phyloP scores from a whole-genome alignment of 2,888 invertebrate species.

The Nysson spinosus region DNA sequence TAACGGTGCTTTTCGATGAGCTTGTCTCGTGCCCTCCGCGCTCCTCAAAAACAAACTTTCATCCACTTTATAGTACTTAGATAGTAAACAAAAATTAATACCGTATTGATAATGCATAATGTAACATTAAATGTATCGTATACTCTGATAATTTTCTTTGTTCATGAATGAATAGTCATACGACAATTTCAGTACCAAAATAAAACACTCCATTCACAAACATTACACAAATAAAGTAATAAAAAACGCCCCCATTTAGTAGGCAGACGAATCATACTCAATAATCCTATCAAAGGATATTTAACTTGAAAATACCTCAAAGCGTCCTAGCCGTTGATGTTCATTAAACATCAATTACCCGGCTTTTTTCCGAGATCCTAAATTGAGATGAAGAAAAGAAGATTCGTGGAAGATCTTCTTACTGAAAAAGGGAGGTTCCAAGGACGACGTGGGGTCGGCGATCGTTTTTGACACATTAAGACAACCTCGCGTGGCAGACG shows the following conservation, averaged over 20 bases:
- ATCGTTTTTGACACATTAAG: neutral
- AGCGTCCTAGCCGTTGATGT: neutral
- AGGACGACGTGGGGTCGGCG: no score
- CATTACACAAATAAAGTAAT: no score
- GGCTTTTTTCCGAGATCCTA: neutral
- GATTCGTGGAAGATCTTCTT: no score
- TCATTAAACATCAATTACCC: constrained; percentile 9
- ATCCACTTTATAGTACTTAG: constrained; percentile 16
- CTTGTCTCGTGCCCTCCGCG: constrained; percentile 49
- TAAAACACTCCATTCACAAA: no score
- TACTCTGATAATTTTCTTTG: no score
- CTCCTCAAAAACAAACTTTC: constrained; percentile 54
- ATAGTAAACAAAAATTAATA: neutral
- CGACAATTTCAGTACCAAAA: no score
- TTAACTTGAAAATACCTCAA: neutral
- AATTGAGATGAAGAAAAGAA: constrained; percentile 2
- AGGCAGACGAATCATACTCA: no score
- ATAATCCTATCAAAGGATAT: neutral
- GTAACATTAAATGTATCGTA: no score
- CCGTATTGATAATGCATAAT: neutral
- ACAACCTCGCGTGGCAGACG: no score
- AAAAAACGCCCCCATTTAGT: no score
- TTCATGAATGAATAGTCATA: no score
- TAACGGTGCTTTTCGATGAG: constrained; percentile 55
- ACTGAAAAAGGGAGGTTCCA: no score